Evolutionary conservation across 2,888 invertebrate species (phyloP).

Genomic region (Standfussiana lucernea): DNA sequence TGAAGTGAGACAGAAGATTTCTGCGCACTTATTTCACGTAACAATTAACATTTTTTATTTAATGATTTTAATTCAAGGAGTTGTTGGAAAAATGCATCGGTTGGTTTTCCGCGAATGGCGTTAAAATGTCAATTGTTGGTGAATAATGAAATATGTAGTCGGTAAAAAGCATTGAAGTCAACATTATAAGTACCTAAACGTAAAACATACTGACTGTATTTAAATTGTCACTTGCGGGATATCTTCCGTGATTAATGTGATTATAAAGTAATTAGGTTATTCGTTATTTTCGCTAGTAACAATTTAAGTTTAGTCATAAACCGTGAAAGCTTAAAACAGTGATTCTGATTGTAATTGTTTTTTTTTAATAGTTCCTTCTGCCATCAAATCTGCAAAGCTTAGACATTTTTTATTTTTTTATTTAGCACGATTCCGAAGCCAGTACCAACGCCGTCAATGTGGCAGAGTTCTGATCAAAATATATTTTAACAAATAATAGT

Average conservation of each 20-base stretch:
- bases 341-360: too few species aligned
- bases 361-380: too few species aligned
- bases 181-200: background rate
- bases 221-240: too few species aligned
- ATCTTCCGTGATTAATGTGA: too few species aligned
- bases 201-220: background rate
- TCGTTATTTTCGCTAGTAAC: too few species aligned
- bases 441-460: too few species aligned
- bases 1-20: constrained; percentile 19
- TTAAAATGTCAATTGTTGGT: constrained; percentile 35
- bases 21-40: constrained; percentile 2
- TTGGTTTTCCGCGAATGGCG: constrained; percentile 14
- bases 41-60: constrained; percentile 39
- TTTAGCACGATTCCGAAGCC: too few species aligned
- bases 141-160: background rate
- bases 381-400: background rate
- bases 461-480: too few species aligned
- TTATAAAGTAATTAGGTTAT: too few species aligned
- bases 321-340: too few species aligned
- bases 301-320: too few species aligned
- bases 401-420: background rate
- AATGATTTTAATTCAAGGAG: constrained; percentile 25
- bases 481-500: background rate
- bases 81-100: constrained; percentile 32
- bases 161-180: background rate